Percentiles rank a stretch among this genome's conserved stretches.
Conservation (phyloP, 35 echinoderm and acorn worm genomes). For the Amphiura filiformis region DNA sequence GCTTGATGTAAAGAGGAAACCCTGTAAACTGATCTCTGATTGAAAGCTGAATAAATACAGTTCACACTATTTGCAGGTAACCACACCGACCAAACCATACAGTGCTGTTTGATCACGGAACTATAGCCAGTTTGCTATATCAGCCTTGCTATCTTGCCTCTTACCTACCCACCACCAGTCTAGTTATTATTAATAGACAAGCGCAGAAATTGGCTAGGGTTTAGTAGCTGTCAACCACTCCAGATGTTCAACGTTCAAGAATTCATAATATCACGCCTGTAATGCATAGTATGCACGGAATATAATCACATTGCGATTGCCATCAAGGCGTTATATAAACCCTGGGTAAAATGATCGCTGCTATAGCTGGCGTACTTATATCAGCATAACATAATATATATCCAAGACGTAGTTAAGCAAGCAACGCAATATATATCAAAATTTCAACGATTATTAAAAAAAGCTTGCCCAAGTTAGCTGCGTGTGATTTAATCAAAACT, state of each 20-base stretch:
- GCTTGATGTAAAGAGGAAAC: background rate
- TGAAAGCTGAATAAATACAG: slow-evolving; percentile 11
- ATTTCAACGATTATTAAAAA: no score
- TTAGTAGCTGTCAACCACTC: slow-evolving; percentile 25
- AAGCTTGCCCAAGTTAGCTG: no score
- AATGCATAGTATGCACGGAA: slow-evolving; percentile 43
- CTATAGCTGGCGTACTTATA: background rate
- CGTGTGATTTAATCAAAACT: no score
- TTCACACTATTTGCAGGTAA: background rate
- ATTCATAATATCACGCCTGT: slow-evolving; percentile 37
- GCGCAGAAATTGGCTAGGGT: slow-evolving; percentile 10
- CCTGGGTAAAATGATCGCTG: slow-evolving; percentile 26
- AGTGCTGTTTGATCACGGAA: background rate
- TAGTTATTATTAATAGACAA: slow-evolving; percentile 16
- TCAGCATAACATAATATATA: background rate
- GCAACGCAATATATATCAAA: background rate
- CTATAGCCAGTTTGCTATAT: background rate
- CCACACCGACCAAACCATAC: background rate
- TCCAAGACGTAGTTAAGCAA: background rate
- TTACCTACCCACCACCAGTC: background rate
- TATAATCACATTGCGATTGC: slow-evolving; percentile 38
- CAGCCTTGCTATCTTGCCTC: background rate
- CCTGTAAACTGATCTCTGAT: slow-evolving; percentile 2
- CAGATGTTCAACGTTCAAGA: slow-evolving; percentile 31
- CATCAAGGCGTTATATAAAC: slow-evolving; percentile 9